phyloP scores from a whole-genome alignment of 2,797 vertebrate species.

The Emys orbicularis region DNA sequence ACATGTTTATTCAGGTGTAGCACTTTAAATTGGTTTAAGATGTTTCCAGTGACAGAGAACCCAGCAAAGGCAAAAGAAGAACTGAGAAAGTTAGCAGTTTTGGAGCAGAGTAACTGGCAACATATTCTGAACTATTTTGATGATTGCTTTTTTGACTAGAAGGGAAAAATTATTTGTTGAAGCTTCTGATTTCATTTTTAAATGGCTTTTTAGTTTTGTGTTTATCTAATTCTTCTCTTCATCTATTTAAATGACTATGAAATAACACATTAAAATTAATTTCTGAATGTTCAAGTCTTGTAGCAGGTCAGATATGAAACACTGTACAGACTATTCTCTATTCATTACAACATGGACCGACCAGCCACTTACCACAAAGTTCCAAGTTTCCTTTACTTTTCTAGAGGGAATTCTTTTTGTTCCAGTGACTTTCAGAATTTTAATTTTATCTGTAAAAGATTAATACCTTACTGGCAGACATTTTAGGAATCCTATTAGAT shows the following conservation, averaged over 20 bases:
- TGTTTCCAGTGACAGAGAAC: constrained; percentile 85
- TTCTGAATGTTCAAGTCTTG: constrained; percentile 66
- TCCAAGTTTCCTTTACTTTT: constrained; percentile 72
- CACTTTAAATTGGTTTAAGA: constrained; percentile 90
- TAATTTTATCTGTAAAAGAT: constrained; percentile 78
- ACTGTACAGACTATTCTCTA: constrained; percentile 69
- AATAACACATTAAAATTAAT: constrained; percentile 75
- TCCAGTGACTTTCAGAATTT: constrained; percentile 69
- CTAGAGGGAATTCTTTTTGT: constrained; percentile 63
- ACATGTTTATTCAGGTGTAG: constrained; percentile 91
- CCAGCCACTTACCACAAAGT: constrained; percentile 68
- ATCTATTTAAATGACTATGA: constrained; percentile 65
- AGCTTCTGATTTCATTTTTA: constrained; percentile 80
- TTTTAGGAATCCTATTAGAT: constrained; percentile 65
- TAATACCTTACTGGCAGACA: constrained; percentile 50
- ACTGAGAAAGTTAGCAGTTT: constrained; percentile 81
- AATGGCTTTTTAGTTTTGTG: constrained; percentile 75
- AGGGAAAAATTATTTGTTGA: constrained; percentile 76
- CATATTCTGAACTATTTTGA: constrained; percentile 78
- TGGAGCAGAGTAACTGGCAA: constrained; percentile 78
- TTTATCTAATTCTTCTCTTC: constrained; percentile 71
- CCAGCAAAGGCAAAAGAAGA: constrained; percentile 76
- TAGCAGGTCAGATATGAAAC: constrained; percentile 62
- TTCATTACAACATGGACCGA: constrained; percentile 70
- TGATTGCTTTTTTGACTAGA: constrained; percentile 75